phyloP scores from a whole-genome alignment of 2,797 vertebrate genomes.

The Urocyon cinereoargenteus region DNA sequence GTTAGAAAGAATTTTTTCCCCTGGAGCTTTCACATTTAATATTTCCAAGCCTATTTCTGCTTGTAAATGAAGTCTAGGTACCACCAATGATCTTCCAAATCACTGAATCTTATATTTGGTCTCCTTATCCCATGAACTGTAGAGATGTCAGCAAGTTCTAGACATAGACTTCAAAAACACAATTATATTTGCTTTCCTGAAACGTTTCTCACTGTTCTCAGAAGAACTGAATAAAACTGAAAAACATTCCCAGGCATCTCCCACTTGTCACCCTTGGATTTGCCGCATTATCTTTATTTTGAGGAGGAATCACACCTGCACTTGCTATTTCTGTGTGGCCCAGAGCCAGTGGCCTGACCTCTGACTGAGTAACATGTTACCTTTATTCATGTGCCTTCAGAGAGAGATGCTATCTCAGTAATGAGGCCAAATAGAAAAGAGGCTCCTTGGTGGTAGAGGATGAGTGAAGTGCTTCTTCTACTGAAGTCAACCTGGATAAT shows the following conservation, averaged over 20 bases:
- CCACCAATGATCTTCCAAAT: neutral
- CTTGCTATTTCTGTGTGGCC: neutral
- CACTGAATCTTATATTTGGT: neutral
- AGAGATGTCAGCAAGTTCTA: neutral
- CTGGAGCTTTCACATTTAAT: neutral
- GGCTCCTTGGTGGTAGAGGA: neutral
- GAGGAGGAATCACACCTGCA: neutral
- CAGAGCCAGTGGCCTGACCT: neutral
- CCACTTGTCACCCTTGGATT: neutral
- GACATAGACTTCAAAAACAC: neutral
- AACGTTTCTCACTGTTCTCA: constrained; percentile 10
- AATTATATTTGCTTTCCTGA: neutral
- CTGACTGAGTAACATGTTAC: neutral
- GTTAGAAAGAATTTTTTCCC: neutral
- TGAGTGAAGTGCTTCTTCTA: neutral
- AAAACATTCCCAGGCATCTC: neutral
- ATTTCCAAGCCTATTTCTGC: constrained; percentile 31
- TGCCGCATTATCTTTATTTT: neutral
- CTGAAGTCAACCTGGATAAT: neutral
- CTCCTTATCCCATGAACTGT: neutral
- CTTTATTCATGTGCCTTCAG: neutral
- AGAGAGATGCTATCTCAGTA: neutral
- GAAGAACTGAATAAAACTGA: constrained; percentile 12
- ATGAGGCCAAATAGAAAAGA: neutral
- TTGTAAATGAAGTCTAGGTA: neutral